Percentiles rank a stretch among this genome's conserved stretches.
Evolutionary conservation across 2,888 invertebrate species (phyloP).

Genomic region (Trachelus tabidus): DNA sequence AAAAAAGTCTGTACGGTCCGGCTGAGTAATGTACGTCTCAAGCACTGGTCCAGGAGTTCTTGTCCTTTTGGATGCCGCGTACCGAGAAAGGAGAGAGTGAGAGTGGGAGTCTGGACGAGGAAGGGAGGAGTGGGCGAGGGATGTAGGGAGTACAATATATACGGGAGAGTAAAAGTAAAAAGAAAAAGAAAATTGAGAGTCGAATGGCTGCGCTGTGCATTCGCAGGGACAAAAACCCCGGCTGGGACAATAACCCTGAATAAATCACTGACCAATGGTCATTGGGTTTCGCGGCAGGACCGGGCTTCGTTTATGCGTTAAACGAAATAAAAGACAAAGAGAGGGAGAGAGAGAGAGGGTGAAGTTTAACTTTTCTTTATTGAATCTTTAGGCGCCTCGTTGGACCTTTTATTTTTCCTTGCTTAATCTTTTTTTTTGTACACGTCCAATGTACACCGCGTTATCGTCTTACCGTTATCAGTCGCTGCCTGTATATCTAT

Average conservation of each 20-base stretch:
- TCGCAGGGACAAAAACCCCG: constrained; percentile 47
- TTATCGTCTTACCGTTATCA: too few species aligned
- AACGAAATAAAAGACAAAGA: neutral
- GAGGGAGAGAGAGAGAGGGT: neutral
- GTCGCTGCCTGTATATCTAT: too few species aligned
- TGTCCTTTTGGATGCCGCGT: constrained; percentile 20
- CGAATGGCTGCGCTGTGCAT: too few species aligned
- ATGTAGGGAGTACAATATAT: constrained; percentile 15
- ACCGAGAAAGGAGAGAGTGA: neutral
- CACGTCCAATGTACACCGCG: too few species aligned
- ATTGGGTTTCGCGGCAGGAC: constrained; percentile 23
- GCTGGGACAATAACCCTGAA: constrained; percentile 58
- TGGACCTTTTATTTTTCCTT: too few species aligned
- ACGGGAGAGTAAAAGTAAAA: constrained; percentile 1
- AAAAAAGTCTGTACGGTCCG: too few species aligned
- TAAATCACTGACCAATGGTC: constrained; percentile 49
- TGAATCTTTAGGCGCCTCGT: too few species aligned
- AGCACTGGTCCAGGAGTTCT: constrained; percentile 34
- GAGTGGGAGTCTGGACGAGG: neutral
- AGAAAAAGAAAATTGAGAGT: too few species aligned
- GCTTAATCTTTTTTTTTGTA: too few species aligned
- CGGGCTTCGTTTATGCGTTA: neutral
- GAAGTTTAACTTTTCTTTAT: too few species aligned
- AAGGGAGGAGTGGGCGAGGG: neutral
- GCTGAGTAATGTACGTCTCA: too few species aligned